Base-by-base conservation (phyloP, 2,888 invertebrate genomes). In the Neoaliturus tenellus region DNA sequence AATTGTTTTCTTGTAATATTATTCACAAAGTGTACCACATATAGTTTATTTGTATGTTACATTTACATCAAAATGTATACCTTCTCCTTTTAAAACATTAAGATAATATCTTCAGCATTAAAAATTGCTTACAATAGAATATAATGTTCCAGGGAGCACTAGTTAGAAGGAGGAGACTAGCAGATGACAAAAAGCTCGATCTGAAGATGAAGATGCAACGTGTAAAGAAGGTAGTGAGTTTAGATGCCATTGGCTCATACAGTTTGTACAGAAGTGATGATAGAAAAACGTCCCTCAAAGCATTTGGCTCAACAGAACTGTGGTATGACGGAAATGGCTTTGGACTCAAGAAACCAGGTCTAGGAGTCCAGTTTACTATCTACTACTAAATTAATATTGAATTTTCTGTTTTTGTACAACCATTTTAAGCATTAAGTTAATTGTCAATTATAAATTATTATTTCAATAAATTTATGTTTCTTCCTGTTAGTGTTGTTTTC, bases 191-290 rank as follows among this genome's bases (percentile, higher is more conserved):
- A 62, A 55, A 31, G 12, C 14, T 83, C 0, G 83, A 83, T 55
- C 23, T 83, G n/a, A 83, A 75, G 44, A 83, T 75, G 62, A 75
- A 83, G 28, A 83, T 75, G 73, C 83, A 83, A n/a, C 31, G 75
- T 17, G 75, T 75, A 17, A 83, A 83, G 41, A 75, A 83, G 31
- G 83, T 75, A 10, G 73, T 75, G n/a, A 83, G 75, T 23, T 41
- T 83, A 31, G 83, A 75, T 28, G 75, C 83, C n/a, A 83, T 73
- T 35, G 83, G 75, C 17, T 83, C 83, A 20, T 83, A 83, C 31
- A 83, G 83, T 39, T 23, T 83, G n/a, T 83, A 41, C 44, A 39
- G 83, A 35, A 83, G 83, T 62, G 23, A 78, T 0, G 62, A 83
- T 17, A 35, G 78, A 17, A 83, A 78, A 39, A 83, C 83, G 0